Evolutionary conservation across 1,140 invertebrate genomes (phyloP).

Genomic region (Drosophila tsacasi): DNA sequence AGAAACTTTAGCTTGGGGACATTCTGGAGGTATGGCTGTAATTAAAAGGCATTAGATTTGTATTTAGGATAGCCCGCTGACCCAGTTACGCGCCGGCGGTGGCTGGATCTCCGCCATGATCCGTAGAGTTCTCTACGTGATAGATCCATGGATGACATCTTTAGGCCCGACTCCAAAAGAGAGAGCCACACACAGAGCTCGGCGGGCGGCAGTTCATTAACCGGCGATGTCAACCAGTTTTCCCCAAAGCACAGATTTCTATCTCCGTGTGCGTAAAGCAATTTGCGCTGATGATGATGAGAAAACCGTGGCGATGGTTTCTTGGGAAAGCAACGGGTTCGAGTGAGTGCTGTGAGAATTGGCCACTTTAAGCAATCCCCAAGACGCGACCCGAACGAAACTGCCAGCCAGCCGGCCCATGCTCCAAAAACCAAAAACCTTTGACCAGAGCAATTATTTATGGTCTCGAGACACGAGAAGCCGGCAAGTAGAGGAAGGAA

Average conservation of each 20-base stretch:
- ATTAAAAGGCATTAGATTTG: slow-evolving; percentile 58
- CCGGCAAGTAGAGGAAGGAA: slow-evolving; percentile 28
- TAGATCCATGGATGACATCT: slow-evolving; percentile 17
- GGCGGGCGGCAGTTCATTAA: slow-evolving; percentile 48
- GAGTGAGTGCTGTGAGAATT: slow-evolving; percentile 53
- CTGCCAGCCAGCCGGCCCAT: background rate
- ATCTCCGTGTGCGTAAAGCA: slow-evolving; percentile 58
- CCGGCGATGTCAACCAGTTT: slow-evolving; percentile 57
- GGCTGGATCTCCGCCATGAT: slow-evolving; percentile 11
- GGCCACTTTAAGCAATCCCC: slow-evolving; percentile 52
- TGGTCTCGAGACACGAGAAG: slow-evolving; percentile 38
- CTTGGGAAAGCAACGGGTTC: slow-evolving; percentile 60
- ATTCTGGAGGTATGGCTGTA: slow-evolving; percentile 27
- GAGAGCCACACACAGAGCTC: slow-evolving; percentile 41
- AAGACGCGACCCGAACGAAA: slow-evolving; percentile 29
- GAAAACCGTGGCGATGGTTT: slow-evolving; percentile 27
- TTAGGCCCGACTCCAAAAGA: slow-evolving; percentile 5
- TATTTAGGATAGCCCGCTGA: slow-evolving; percentile 47
- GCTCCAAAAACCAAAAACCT: slow-evolving; percentile 52
- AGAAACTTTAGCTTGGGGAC: slow-evolving; percentile 33
- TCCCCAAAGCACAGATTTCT: slow-evolving; percentile 51
- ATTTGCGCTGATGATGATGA: slow-evolving; percentile 57
- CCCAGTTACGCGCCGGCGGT: slow-evolving; percentile 50
- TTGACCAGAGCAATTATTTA: slow-evolving; percentile 61
- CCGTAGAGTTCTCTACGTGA: slow-evolving; percentile 47